Conservation (phyloP, 1,140 invertebrate genomes). For the Caerostris extrusa region DNA sequence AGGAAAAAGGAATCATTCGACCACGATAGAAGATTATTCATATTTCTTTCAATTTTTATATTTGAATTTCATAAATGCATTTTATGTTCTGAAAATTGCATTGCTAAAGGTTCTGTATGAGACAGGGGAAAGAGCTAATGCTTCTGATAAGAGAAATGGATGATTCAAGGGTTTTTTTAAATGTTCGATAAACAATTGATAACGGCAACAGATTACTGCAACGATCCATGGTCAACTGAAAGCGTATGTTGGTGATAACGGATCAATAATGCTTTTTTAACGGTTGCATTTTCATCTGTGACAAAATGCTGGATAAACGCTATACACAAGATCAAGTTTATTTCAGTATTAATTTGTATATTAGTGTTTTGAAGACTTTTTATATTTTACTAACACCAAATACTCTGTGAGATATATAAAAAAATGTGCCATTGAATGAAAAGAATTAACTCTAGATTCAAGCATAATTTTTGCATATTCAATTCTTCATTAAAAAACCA, state of each 20-base stretch:
- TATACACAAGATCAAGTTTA: not conserved
- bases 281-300: not conserved
- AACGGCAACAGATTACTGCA: not conserved
- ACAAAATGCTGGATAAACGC: not conserved
- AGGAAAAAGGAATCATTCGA: no score
- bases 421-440: no score
- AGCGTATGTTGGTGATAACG: not conserved
- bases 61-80: no score
- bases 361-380: no score
- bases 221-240: not conserved
- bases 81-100: not conserved
- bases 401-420: no score
- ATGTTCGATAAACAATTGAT: slow-evolving; percentile 19
- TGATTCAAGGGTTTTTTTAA: slow-evolving; percentile 3
- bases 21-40: no score
- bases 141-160: not conserved
- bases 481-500: no score
- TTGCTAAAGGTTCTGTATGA: not conserved
- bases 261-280: not conserved
- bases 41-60: no score
- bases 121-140: not conserved
- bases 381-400: no score
- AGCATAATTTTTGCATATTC: no score
- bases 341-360: no score
- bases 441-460: no score